Evolutionary conservation across 2,888 invertebrate species (phyloP), one percentile per base, ranked within the genome.

Genomic region (Macrostomum cliftonense): DNA sequence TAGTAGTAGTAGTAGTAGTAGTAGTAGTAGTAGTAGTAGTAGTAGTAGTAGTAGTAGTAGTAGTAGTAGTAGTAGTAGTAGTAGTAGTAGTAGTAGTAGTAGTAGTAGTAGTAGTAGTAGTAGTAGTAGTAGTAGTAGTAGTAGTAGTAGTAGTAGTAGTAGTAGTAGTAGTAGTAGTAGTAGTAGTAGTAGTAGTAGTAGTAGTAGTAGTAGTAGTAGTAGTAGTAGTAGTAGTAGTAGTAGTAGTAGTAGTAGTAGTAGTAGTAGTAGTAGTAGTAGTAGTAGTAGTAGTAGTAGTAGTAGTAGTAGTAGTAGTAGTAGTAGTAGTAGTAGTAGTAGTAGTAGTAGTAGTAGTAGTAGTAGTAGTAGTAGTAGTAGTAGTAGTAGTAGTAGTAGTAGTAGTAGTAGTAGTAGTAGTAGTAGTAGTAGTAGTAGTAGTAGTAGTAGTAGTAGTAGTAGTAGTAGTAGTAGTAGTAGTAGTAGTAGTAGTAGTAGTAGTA

Each of bases 111-210:
- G 51, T 50, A 39, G 50, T 50, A 39, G 50, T 50, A 39, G 50
- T 50, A 39, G 50, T 50, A 39, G 50, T 50, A 39, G 50, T 50
- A 39, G 50, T 51, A 39, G 50, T 50, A 39, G 50, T 50, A 39
- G 50, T 50, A 39, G 50, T 50, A 39, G 50, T 50, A 28, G 50
- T 50, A 19, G 50, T 50, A 39, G 50, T 50, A 39, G 50, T 50
- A 39, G 50, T 51, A 51, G 50, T 50, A 51, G 50, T 50, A 51
- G 50, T 50, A 51, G 50, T 50, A 39, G 50, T 51, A 51, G 50
- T 40, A 39, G 50, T 48, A 50, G 49, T 49, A 50, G 49, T 48
- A 50, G 49, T 49, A 37, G 47, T 49, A 50, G 49, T 49, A 50
- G 49, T 36, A 50, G 49, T 48, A 50, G 50, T 46, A 19, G 47